Base-by-base conservation (phyloP, 2,888 invertebrate genomes). In the Mimas tiliae region DNA sequence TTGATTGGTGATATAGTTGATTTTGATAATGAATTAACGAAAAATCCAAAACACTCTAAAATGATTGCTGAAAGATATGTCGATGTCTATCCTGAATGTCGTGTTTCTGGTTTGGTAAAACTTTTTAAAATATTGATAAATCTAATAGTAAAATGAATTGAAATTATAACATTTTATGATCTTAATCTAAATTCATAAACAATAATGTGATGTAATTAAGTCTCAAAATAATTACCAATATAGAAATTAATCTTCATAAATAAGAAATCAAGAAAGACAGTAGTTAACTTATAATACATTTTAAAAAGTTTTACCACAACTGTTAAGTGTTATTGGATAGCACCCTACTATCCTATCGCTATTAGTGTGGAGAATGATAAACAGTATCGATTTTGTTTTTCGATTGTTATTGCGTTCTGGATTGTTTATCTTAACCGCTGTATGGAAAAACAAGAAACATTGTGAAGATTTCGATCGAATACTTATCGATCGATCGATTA, bases 321-420 rank as follows among this genome's bases (percentile, higher is more conserved):
- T 72, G 79, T 81, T 81, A 80, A 82, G 69, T 89, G 89, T 90
- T 82, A 89, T 83, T 87, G 87, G 80, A 84, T 88, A 91, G 91
- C 88, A 92, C 90, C 90, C 89, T 89, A 84, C 82, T 90, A 84
- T 91, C 86, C 90, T 91, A 76, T 91, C 89, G 91, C 90, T 91
- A 86, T 88, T 91, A 90, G 88, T 90, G 82, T 89, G 89, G 85
- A 81, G 81, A 88, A 89, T 89, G 85, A 82, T 70, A 72, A 81
- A 82, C 85, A 81, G 73, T 85, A 79, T 78, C 58, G 58, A 78
- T 73, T 77, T 79, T 78, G 27, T 63, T 66, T 66, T 63, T 42
- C 45, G 55, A 48, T 58, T 58, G 48, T 27, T 19, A 65, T 65
- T 65, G 58, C 55, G 48, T 65, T 58, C 3, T 14, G 34, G 45